Conservation (phyloP, 2,888 invertebrate species). For the Conchocele bisecta region DNA sequence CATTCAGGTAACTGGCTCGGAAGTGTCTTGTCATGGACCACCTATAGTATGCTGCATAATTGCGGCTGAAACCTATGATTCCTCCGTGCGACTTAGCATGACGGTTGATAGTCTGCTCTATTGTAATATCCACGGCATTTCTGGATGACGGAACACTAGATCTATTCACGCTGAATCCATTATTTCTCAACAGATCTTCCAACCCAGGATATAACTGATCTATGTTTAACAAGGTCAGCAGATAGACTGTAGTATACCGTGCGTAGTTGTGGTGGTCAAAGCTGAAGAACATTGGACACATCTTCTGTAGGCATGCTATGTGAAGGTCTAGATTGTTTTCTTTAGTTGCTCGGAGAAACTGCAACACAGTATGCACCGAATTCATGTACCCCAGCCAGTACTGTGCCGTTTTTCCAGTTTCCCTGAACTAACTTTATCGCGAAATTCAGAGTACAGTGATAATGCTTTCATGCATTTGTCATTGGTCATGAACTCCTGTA, state of each 20-base stretch:
- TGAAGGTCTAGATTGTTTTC: conserved; percentile 16
- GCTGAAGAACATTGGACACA: conserved; percentile 18
- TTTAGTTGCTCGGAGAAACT: conserved; percentile 25
- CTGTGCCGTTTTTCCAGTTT: conserved; percentile 28
- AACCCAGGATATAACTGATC: not conserved
- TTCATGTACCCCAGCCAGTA: conserved; percentile 32
- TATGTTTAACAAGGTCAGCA: not conserved
- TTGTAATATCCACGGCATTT: conserved; percentile 12
- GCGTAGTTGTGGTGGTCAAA: not conserved
- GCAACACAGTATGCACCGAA: conserved; percentile 10
- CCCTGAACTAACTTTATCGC: no score
- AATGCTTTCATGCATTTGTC: no score
- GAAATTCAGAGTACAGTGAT: no score
- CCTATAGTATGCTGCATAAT: conserved; percentile 16
- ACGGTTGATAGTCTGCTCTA: conserved; percentile 33
- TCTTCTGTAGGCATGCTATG: conserved; percentile 2
- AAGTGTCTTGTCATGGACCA: conserved; percentile 18
- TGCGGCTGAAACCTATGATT: conserved; percentile 17
- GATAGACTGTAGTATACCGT: not conserved
- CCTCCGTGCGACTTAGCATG: conserved; percentile 23
- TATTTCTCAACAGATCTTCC: not conserved
- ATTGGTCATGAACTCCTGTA: no score
- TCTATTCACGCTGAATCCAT: conserved; percentile 29
- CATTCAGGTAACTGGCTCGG: not conserved
- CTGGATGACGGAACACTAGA: not conserved